Evolutionary conservation across 2,888 invertebrate species (phyloP).

Genomic region (Drosophila subquinaria): DNA sequence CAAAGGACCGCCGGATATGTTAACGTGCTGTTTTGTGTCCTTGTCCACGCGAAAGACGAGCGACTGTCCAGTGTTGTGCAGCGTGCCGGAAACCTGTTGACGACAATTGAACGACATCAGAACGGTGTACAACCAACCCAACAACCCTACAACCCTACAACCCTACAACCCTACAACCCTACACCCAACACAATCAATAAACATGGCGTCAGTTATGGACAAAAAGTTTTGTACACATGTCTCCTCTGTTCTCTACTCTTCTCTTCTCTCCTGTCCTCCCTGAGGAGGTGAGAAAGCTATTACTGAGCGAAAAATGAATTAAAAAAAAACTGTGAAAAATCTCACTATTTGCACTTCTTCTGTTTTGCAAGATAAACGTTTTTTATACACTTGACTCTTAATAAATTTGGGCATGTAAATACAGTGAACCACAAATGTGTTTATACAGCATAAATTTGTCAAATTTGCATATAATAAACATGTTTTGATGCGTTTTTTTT

Average conservation of each 20-base stretch:
- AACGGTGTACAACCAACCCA: not conserved
- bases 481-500: too few relatives aligned
- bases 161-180: not conserved
- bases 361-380: too few relatives aligned
- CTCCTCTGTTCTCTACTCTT: not conserved
- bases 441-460: too few relatives aligned
- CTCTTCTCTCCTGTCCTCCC: not conserved
- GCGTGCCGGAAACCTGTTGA: constrained; percentile 92
- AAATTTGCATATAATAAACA: too few relatives aligned
- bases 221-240: not conserved
- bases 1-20: constrained; percentile 98
- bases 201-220: not conserved
- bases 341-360: too few relatives aligned
- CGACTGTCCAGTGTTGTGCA: constrained; percentile 97
- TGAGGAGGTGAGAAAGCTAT: not conserved
- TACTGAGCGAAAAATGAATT: too few relatives aligned
- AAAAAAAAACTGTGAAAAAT: too few relatives aligned
- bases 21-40: constrained; percentile 95
- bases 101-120: constrained; percentile 11
- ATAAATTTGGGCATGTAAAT: too few relatives aligned
- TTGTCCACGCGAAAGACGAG: constrained; percentile 96
- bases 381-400: too few relatives aligned
- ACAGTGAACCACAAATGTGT: too few relatives aligned
- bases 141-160: not conserved
- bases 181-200: not conserved